Conservation (phyloP, 2,888 invertebrate genomes). For the Anoplius nigerrimus region DNA sequence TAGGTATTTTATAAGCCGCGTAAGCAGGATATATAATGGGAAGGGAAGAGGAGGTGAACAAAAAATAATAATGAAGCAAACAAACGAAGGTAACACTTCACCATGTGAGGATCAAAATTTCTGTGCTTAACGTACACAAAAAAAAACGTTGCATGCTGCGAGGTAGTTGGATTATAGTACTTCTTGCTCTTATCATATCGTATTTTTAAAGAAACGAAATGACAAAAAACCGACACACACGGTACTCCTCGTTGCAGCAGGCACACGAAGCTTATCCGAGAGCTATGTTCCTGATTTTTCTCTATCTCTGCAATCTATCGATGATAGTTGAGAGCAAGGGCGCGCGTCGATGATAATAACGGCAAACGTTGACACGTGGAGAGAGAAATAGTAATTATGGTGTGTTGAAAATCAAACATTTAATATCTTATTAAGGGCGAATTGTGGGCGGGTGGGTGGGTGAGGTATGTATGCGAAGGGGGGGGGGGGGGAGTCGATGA, state of each 20-base stretch:
- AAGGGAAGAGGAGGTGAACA: not conserved
- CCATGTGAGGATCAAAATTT: constrained; percentile 35
- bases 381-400: constrained; percentile 48
- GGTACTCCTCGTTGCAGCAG: constrained; percentile 53
- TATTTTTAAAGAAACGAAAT: constrained; percentile 46
- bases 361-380: constrained; percentile 38
- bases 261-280: constrained; percentile 55
- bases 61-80: not conserved
- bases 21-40: constrained; percentile 31
- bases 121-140: constrained; percentile 33
- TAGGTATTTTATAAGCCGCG: constrained; percentile 8
- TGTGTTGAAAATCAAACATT: constrained; percentile 65
- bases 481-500: constrained; percentile 23
- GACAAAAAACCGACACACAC: constrained; percentile 24
- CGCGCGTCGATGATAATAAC: constrained; percentile 27
- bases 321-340: constrained; percentile 46
- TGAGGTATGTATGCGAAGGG: constrained; percentile 15
- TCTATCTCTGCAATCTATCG: constrained; percentile 48
- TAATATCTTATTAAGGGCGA: constrained; percentile 49
- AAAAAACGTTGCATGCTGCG: constrained; percentile 56
- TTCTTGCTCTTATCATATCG: constrained; percentile 62
- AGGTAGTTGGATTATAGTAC: constrained; percentile 52
- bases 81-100: constrained; percentile 6
- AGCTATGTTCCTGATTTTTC: constrained; percentile 63
- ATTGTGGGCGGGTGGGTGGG: constrained; percentile 2